Evolutionary conservation across 2,113 vertebrate genomes (phyloP), one percentile per base, ranked within the genome.

Genomic region (Sciurus niger): DNA sequence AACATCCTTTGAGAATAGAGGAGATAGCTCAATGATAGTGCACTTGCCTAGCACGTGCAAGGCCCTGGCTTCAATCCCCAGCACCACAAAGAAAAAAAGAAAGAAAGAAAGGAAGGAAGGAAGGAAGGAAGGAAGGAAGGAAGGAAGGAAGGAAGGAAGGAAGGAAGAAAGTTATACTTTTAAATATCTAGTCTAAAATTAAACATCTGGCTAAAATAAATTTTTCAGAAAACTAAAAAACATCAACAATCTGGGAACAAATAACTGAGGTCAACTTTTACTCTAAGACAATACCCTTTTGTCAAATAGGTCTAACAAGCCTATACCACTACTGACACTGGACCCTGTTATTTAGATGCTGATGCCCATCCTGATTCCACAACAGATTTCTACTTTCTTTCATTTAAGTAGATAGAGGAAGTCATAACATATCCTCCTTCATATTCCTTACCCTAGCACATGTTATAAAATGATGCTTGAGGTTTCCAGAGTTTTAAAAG

Each of bases 251-350:
- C 89, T 93, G 58, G 32, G 12, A 67, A 77, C 8, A 84, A 95
- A 77, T 53, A 80, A 68, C 8, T 72, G 17, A 85, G 8, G 37
- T 90, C 18, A 70, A 65, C 82, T 90, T 95, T 89, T 76, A 94
- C 46, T 51, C 25, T 67, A 89, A 93, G 90, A 16, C 13, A 53
- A 86, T 93, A 67, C 11, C 55, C 68, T 74, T 84, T n/a, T 20
- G 43, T 72, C 37, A 88, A 24, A 85, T 18, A 73, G 16, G 20
- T 65, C 82, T 90, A 72, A 83, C 4, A 58, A 88, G 43, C 34
- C 46, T 78, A 78, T 32, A 92, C 1, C 46, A 18, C 53, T 67
- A 89, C 0, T 79, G 48, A 17, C 55, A 30, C 24, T 10, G 46
- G 46, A 91, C 8, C 32, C 8, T 1, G 70, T 43, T 48, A 1